Conservation (phyloP, 2,113 vertebrate species). For the Oncorhynchus clarkii region DNA sequence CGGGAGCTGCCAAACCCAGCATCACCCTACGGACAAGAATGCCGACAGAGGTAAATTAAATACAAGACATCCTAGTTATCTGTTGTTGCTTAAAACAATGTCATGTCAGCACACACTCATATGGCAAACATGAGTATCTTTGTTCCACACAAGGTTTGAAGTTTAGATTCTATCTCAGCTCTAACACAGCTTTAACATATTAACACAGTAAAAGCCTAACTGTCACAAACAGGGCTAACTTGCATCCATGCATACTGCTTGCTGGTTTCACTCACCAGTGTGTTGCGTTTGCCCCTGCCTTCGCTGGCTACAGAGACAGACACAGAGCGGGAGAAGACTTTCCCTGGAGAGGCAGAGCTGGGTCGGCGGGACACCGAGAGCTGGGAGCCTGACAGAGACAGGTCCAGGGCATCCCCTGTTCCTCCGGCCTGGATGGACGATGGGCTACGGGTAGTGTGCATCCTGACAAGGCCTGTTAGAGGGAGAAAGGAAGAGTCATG, state of each 20-base stretch:
- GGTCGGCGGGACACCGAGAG: constrained; percentile 76
- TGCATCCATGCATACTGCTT: too few species aligned
- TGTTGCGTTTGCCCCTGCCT: constrained; percentile 76
- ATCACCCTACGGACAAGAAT: constrained; percentile 71
- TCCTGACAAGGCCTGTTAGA: constrained; percentile 51
- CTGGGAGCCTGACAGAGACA: constrained; percentile 81
- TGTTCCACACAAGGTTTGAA: neutral
- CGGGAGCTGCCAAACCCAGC: constrained; percentile 61
- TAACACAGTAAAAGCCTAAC: too few species aligned
- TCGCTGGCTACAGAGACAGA: constrained; percentile 75
- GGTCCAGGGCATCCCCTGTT: constrained; percentile 63
- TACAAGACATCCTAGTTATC: neutral
- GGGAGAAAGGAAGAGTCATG: neutral
- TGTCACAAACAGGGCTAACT: too few species aligned
- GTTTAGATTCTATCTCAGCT: too few species aligned
- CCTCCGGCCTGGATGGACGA: constrained; percentile 53
- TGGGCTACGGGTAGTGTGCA: constrained; percentile 81
- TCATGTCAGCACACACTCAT: too few species aligned
- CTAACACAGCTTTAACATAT: too few species aligned
- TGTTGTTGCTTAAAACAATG: neutral
- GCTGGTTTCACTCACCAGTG: constrained; percentile 70
- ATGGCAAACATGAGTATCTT: too few species aligned
- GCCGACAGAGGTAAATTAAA: neutral
- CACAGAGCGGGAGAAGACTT: constrained; percentile 77
- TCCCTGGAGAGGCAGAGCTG: constrained; percentile 74